Conservation (phyloP, 2,113 vertebrate genomes). For the Xiphorhynchus elegans region DNA sequence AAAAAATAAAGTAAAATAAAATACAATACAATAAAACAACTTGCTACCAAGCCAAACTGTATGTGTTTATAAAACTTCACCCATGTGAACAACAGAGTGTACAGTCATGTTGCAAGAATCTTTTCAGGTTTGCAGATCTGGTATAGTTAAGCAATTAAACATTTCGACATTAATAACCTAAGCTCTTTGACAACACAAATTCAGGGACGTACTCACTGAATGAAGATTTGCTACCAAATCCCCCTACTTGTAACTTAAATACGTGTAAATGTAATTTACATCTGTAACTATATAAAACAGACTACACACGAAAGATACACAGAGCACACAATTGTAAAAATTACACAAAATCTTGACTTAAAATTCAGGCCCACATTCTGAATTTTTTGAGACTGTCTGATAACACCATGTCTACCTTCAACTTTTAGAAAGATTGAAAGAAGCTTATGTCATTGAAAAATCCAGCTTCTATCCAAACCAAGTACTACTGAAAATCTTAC, state of each 20-base stretch:
- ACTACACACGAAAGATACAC: neutral
- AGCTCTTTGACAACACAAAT: neutral
- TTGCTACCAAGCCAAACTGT: neutral
- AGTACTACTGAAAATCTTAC: neutral
- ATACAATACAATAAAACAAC: neutral
- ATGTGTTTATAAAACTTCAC: slow-evolving; percentile 14
- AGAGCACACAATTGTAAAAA: neutral
- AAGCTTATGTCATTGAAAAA: neutral
- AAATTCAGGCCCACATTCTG: neutral
- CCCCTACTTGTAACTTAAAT: neutral
- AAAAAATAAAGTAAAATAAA: neutral
- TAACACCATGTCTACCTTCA: neutral
- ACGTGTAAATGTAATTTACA: neutral
- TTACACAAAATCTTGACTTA: neutral
- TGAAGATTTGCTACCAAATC: neutral
- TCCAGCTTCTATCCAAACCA: neutral
- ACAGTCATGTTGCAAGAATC: neutral
- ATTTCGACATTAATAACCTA: neutral
- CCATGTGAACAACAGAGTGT: neutral
- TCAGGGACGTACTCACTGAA: neutral
- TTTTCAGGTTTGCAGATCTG: neutral
- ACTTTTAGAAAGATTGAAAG: neutral
- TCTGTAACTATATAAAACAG: neutral
- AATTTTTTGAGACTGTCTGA: neutral
- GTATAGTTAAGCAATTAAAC: neutral